Evolutionary conservation across 2,797 vertebrate genomes (phyloP), one percentile per base, ranked within the genome.

Genomic region (Sebastes paucispinis): DNA sequence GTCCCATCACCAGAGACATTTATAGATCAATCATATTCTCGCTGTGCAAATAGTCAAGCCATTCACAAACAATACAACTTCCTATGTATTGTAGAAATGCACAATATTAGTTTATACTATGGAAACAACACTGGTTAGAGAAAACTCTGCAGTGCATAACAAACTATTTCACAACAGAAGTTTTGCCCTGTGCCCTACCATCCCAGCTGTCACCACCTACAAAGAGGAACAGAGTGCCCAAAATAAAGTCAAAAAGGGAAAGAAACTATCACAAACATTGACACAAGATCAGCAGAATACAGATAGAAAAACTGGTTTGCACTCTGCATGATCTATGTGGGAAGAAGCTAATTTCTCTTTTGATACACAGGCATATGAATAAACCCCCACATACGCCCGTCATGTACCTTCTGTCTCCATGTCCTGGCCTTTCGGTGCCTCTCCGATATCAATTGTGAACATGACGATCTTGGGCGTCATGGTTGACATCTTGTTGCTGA

Each of bases 391-490:
- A 24, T 8, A 20, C 1, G 16, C 20, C 6, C 4, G 20, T 5
- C 4, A 2, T 18, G 16, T 95, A 99, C 98, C 98, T 97, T 99
- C 98, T 20, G 98, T 99, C 92, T 99, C 98, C 98, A 99, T 99
- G 92, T 98, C 98, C 16, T 99, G 97, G 67, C 97, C 97, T 92
- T 98, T 99, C 0, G 98, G 98, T 27, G 98, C 98, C 89, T 99
- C 98, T 83, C 98, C 98, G 0, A 98, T 99, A 32, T 99, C 98
- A 3, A 99, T 99, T 73, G 98, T 99, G 96, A 99, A 99, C 98
- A 99, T 99, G 84, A 99, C 98, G 47, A 99, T 99, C 94, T 99
- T 99, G 43, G 98, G 98, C 11, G 98, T 99, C 98, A 99, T 99
- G 72, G 98, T 99, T 59, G 98, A 99, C 98, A 99, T 99, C 93